Evolutionary conservation across 2,113 vertebrate genomes (phyloP).

Genomic region (Macheiramphus alcinus): DNA sequence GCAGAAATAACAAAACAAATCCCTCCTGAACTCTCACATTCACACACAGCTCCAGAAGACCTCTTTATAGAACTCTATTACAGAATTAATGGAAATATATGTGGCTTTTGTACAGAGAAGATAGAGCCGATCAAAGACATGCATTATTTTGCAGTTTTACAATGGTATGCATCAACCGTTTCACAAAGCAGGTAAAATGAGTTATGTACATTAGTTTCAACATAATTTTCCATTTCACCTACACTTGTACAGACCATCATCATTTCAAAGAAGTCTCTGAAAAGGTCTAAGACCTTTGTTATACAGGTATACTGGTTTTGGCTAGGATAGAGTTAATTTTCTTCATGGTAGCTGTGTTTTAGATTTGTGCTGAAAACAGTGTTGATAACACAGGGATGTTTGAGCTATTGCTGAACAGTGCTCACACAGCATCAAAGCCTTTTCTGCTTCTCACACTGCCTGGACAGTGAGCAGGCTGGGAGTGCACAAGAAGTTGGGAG

Average conservation of each 20-base stretch:
- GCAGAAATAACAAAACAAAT: not conserved
- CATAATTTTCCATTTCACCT: not conserved
- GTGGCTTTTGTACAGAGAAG: not conserved
- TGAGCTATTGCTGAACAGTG: not conserved
- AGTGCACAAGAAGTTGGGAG: accelerated
- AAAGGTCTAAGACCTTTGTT: not conserved
- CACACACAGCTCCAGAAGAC: not conserved
- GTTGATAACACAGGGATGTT: not conserved
- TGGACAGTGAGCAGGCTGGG: accelerated
- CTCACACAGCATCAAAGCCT: not conserved
- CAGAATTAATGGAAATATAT: not conserved
- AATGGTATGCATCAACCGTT: not conserved
- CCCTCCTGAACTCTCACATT: not conserved
- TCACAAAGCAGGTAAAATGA: not conserved
- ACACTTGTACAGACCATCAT: not conserved
- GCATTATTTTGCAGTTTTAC: not conserved
- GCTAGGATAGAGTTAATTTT: not conserved
- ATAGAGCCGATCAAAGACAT: not conserved
- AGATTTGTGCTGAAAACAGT: not conserved
- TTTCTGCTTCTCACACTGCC: not conserved
- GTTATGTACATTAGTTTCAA: not conserved
- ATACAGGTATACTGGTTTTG: not conserved
- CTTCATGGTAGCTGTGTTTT: not conserved
- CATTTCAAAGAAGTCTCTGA: not conserved
- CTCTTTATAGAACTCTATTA: not conserved